phyloP scores from a whole-genome alignment of 2,888 invertebrate species.

The Nematopogon swammerdamellus region DNA sequence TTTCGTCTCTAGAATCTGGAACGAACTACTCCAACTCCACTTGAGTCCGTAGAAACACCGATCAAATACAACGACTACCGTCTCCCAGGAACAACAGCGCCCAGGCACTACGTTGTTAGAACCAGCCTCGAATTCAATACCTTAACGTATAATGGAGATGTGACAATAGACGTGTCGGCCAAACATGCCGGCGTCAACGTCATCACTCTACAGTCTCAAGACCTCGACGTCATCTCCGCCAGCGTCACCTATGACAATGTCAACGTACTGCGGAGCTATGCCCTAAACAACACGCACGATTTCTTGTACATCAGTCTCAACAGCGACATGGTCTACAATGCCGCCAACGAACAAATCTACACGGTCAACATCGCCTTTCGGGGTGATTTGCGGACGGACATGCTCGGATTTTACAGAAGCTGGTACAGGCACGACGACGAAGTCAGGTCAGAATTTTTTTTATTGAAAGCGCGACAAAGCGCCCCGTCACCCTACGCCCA shows the following conservation, averaged over 20 bases:
- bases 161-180: conserved; percentile 28
- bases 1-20: too few species aligned
- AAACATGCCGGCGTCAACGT: conserved; percentile 23
- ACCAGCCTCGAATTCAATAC: conserved; percentile 35
- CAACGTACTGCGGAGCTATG: conserved; percentile 10
- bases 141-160: conserved; percentile 26
- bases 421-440: conserved; percentile 29
- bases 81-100: conserved; percentile 46
- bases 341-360: conserved; percentile 18
- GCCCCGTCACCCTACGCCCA: too few species aligned
- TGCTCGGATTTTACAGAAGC: conserved; percentile 41
- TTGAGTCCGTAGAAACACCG: too few species aligned
- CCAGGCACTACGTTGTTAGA: conserved; percentile 45
- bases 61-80: too few species aligned
- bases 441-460: too few species aligned
- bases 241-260: conserved; percentile 29
- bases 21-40: too few species aligned
- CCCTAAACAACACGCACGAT: conserved; percentile 18
- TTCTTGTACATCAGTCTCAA: conserved; percentile 24
- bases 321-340: too few species aligned
- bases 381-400: conserved; percentile 29
- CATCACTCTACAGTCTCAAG: conserved; percentile 31
- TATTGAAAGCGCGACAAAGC: too few species aligned
- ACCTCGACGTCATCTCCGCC: conserved; percentile 24
- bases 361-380: conserved; percentile 23